These are phyloP conservation scores for Heliconius ethilla DNA, from an alignment of 2,888 invertebrate species.

Conservation along the genomic window DNA sequence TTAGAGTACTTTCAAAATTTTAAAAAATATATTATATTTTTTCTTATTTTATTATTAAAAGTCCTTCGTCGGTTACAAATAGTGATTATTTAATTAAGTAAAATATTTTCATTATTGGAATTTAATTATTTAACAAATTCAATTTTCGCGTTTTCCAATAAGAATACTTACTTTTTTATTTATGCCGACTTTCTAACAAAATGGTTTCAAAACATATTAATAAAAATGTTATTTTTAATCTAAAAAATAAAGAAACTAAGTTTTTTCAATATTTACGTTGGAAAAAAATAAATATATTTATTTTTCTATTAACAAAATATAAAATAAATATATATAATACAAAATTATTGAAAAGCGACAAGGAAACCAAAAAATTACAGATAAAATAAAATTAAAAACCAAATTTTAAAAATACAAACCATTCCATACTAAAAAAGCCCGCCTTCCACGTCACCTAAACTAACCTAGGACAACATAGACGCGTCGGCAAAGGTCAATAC, in stretches of 20 bases:
- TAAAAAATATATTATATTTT: background rate
- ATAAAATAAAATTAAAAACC: constrained; percentile 4
- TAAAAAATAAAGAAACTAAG: background rate
- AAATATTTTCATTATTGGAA: background rate
- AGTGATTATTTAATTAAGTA: too few species aligned
- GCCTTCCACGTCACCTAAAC: constrained; percentile 72
- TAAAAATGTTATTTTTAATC: background rate
- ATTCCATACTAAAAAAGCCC: constrained; percentile 38
- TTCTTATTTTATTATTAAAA: background rate
- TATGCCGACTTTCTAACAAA: background rate
- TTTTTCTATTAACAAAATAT: background rate
- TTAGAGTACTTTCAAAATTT: background rate
- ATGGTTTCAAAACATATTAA: background rate
- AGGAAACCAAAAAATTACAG: background rate
- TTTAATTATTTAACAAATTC: background rate
- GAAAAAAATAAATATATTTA: background rate
- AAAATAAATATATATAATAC: background rate
- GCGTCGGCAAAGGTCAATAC: constrained; percentile 73
- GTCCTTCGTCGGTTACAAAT: too few species aligned
- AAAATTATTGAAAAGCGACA: background rate
- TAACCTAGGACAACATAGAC: constrained; percentile 78
- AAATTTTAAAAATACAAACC: constrained; percentile 5
- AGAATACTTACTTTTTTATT: constrained; percentile 7
- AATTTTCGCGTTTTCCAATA: constrained; percentile 26
- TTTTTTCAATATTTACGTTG: background rate